Base-by-base conservation (phyloP, 2,888 invertebrate species). In the Ophion obscuratus region DNA sequence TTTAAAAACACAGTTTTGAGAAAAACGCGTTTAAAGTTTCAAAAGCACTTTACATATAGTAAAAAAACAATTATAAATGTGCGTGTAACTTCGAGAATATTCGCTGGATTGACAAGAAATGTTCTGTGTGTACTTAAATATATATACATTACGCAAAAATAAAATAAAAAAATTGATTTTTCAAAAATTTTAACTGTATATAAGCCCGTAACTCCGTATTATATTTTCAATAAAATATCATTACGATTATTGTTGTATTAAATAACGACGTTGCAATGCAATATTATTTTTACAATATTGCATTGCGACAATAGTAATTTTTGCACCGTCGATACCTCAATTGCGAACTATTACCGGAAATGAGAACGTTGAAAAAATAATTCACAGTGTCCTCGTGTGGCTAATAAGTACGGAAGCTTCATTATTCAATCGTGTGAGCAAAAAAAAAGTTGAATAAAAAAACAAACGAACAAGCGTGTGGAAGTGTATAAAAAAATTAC, bases 401-500 rank as follows among this genome's bases (percentile, higher is more conserved):
- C 11, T 47, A 14, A 47, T 3, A 53, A 53, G 11, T 17, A 53
- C 17, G 53, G 17, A 53, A 53, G 53, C 14, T 17, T 17, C 53
- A 17, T 53, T 53, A 17, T 53, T 53, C 17, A 53, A 17, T 53
- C 53, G 53, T 53, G 53, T 53, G 11, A 53, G 17, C 53, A 67
- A 40, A 40, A 31, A 36, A 67, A 67, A 66, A 24, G n/a, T 53
- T 53, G 53, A 17, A 53, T 53, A 53, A 53, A 14, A 53, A 53
- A 53, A 53, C 20, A 0, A 9, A 36, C 53, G 31, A 59, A 36
- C 17, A 53, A 5, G 57, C n/a, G 14, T 17, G 59, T n/a, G 73
- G 27, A 36, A 31, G 57, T 73, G 36, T 31, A 53, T 53, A 27
- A 27, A 4, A 57, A 71, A 71, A 27, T 71, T 57, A 57, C 53